Evolutionary conservation across 2,888 invertebrate genomes (phyloP).

Genomic region (Osedax fenrisi): DNA sequence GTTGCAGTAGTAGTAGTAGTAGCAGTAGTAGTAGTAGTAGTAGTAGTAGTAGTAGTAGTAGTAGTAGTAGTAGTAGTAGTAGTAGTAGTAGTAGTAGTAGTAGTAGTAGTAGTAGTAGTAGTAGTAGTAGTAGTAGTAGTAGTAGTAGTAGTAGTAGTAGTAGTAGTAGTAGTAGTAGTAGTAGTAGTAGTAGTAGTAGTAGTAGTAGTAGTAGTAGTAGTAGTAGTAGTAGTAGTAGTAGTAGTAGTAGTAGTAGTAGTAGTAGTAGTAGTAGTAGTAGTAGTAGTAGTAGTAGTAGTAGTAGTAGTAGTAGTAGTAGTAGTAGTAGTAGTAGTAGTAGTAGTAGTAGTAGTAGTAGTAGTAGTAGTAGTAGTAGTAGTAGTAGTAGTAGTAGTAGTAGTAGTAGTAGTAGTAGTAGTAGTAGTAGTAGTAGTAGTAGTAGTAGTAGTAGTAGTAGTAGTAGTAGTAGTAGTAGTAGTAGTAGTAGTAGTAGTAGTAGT

Average conservation of each 20-base stretch:
- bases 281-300: neutral
- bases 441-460: conserved; percentile 15
- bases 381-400: conserved; percentile 14
- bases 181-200: conserved; percentile 17
- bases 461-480: conserved; percentile 17
- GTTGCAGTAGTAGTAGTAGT: conserved; percentile 17
- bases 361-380: conserved; percentile 6
- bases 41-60: conserved; percentile 25
- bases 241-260: conserved; percentile 12
- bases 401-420: conserved; percentile 18
- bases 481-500: conserved; percentile 17
- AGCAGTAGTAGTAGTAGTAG: conserved; percentile 22
- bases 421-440: conserved; percentile 18
- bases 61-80: conserved; percentile 25
- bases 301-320: conserved; percentile 5
- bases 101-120: conserved; percentile 21
- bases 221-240: conserved; percentile 20
- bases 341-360: conserved; percentile 4
- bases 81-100: conserved; percentile 23
- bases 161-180: conserved; percentile 15
- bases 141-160: neutral
- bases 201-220: conserved; percentile 11
- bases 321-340: neutral
- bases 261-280: conserved; percentile 11
- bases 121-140: neutral